These are phyloP conservation scores for Cranoglanis bouderius DNA, from an alignment of 2,113 vertebrate genomes.

Conservation along the genomic window DNA sequence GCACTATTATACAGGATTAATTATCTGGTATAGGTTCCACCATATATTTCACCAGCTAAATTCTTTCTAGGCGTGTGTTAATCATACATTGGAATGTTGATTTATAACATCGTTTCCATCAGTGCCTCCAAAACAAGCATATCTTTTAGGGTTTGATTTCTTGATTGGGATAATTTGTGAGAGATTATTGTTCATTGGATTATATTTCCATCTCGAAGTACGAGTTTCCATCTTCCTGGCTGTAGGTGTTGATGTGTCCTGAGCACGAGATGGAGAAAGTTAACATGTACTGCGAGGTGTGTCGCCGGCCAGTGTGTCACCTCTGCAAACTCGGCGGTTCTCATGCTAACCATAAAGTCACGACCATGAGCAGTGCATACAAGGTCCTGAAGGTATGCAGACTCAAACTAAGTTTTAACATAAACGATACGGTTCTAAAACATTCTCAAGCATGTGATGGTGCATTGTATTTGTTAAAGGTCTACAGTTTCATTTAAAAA, in stretches of 20 bases:
- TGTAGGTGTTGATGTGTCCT: conserved; percentile 94
- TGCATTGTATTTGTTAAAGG: not conserved
- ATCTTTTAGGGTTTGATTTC: not conserved
- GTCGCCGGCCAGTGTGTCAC: conserved; percentile 92
- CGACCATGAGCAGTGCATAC: conserved; percentile 93
- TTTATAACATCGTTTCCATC: not conserved
- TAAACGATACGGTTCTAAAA: not conserved
- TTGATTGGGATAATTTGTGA: not conserved
- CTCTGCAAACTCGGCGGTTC: conserved; percentile 91
- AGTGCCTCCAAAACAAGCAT: not conserved
- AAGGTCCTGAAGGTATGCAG: conserved; percentile 91
- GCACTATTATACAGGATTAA: not conserved
- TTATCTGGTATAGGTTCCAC: not conserved
- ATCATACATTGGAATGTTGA: not conserved
- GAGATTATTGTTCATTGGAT: not conserved
- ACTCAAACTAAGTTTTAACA: too few relatives aligned
- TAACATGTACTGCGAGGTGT: conserved; percentile 98
- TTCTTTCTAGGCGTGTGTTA: not conserved
- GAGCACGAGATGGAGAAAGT: conserved; percentile 97
- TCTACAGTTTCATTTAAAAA: conserved; percentile 19
- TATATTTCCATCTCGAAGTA: not conserved
- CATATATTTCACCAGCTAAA: too few relatives aligned
- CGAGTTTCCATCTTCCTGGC: not conserved
- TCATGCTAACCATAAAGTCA: conserved; percentile 93
- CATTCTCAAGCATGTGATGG: not conserved